These are phyloP conservation scores for Mugil cephalus DNA, from an alignment of 2,113 vertebrate genomes.

Conservation along the genomic window DNA sequence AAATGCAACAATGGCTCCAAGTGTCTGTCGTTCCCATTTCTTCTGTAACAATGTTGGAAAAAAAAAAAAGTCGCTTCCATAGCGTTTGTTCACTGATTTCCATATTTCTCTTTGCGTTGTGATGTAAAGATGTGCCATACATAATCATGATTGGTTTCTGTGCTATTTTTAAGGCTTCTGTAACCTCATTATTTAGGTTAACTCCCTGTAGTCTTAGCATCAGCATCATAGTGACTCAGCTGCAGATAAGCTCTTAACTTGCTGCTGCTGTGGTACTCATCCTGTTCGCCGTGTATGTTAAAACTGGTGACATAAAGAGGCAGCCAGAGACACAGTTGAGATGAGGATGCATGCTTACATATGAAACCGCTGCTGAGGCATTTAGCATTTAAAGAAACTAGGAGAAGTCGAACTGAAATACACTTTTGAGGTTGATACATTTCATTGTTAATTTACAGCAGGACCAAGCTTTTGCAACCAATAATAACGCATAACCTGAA, in stretches of 20 bases:
- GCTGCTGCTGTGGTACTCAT: slow-evolving; percentile 38
- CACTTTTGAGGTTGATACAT: slow-evolving; percentile 24
- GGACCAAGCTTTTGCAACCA: slow-evolving; percentile 46
- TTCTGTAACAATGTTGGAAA: slow-evolving; percentile 46
- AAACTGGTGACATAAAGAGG: slow-evolving; percentile 42
- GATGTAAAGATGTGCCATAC: slow-evolving; percentile 75
- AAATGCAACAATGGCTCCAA: slow-evolving; percentile 14
- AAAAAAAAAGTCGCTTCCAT: slow-evolving; percentile 31
- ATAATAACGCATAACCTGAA: slow-evolving; percentile 32
- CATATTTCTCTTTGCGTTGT: slow-evolving; percentile 48
- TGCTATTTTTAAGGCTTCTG: slow-evolving; percentile 52
- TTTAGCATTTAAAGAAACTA: slow-evolving; percentile 35
- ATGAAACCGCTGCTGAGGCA: slow-evolving; percentile 17
- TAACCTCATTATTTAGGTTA: slow-evolving; percentile 44
- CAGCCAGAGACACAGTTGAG: neutral
- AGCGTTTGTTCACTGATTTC: slow-evolving; percentile 33
- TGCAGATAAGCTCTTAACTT: slow-evolving; percentile 48
- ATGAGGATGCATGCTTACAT: slow-evolving; percentile 17
- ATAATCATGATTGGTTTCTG: slow-evolving; percentile 45
- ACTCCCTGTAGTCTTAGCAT: slow-evolving; percentile 38
- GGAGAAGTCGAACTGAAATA: slow-evolving; percentile 16
- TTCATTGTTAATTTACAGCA: slow-evolving; percentile 36
- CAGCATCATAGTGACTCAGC: slow-evolving; percentile 50
- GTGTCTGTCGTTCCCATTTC: slow-evolving; percentile 23
- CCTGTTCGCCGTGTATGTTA: slow-evolving; percentile 47